A percentile compares a stretch with the other conserved stretches of the same genome.
phyloP scores from a whole-genome alignment of 2,797 vertebrate genomes.

The Macropus fuliginosus region DNA sequence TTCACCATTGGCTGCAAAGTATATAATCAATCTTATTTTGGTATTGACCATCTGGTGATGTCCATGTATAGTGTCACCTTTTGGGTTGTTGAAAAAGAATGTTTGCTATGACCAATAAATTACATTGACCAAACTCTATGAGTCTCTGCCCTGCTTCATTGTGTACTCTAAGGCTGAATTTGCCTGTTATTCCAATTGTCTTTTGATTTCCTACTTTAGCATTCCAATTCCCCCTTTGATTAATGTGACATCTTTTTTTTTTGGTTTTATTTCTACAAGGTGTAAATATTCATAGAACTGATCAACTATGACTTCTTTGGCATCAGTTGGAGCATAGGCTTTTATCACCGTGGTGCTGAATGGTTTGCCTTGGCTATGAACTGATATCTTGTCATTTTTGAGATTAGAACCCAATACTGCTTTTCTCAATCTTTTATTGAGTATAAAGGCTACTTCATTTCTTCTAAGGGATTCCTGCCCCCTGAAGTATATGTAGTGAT shows the following conservation, averaged over 20 bases:
- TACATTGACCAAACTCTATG: too few species aligned
- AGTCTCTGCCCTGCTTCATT: background rate
- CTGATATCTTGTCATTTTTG: background rate
- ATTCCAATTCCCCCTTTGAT: background rate
- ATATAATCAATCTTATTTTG: background rate
- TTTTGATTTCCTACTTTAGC: background rate
- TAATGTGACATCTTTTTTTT: background rate
- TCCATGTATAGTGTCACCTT: background rate
- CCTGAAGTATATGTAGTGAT: background rate
- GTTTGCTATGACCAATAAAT: background rate
- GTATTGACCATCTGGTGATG: background rate
- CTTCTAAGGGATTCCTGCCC: background rate
- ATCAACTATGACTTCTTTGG: background rate
- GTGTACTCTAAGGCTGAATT: background rate
- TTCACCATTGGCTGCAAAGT: background rate
- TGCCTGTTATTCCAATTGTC: background rate
- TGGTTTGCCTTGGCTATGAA: background rate
- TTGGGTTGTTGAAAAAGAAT: background rate
- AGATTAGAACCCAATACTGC: background rate
- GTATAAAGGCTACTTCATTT: background rate
- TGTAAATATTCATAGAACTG: background rate
- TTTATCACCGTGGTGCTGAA: background rate
- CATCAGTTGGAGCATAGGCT: background rate
- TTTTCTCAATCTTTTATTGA: background rate
- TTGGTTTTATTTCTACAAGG: background rate